Conservation (phyloP, 2,113 vertebrate species). For the Jaculus jaculus region DNA sequence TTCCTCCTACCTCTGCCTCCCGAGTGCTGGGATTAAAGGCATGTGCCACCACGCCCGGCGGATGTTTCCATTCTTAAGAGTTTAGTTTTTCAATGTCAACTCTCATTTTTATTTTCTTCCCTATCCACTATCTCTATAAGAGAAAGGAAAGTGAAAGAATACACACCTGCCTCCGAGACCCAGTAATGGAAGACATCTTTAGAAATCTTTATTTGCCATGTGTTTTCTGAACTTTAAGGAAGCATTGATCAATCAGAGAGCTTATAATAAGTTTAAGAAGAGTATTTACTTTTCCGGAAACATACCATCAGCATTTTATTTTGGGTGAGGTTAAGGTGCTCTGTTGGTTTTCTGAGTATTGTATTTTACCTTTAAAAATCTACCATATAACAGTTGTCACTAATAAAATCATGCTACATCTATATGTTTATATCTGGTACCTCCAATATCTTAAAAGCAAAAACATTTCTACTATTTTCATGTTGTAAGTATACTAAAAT, state of each 20-base stretch:
- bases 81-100: not conserved
- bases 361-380: not conserved
- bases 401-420: not conserved
- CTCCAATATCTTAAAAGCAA: not conserved
- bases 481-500: not conserved
- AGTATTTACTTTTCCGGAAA: not conserved
- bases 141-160: not conserved
- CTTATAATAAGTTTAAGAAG: not conserved
- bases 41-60: too few relatives aligned
- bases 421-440: not conserved
- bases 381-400: not conserved
- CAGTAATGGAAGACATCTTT: fast-evolving
- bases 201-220: not conserved
- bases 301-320: not conserved
- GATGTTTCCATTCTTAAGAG: not conserved
- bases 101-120: not conserved
- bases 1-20: too few relatives aligned
- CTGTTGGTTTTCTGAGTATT: not conserved
- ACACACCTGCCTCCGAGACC: not conserved
- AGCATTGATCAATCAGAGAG: not conserved
- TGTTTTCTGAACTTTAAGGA: not conserved
- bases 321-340: fast-evolving
- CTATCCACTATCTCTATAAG: not conserved
- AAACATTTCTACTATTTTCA: not conserved
- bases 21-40: too few relatives aligned